phyloP scores from a whole-genome alignment of 2,113 vertebrate species.

The Rhinoderma darwinii region DNA sequence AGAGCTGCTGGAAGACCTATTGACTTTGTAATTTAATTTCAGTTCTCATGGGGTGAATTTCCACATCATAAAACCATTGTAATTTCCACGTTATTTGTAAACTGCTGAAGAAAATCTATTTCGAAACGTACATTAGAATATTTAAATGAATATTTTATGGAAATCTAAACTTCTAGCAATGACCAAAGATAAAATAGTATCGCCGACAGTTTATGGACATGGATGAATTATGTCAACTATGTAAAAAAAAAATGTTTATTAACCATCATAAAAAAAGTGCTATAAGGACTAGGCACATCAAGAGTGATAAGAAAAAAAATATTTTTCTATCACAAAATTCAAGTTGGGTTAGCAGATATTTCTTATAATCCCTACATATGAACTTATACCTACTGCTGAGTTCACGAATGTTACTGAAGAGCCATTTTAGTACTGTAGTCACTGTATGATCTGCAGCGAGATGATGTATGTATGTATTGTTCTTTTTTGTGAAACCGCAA shows the following conservation, averaged over 20 bases:
- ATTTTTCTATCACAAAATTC: no score
- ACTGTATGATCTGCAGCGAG: no score
- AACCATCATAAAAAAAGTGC: neutral
- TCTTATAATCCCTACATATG: no score
- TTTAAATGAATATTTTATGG: neutral
- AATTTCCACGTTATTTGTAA: slow-evolving; percentile 18
- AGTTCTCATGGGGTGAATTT: slow-evolving; percentile 4
- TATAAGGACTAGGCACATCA: neutral
- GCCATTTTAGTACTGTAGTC: no score
- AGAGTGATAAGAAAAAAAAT: no score
- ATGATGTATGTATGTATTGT: no score
- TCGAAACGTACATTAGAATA: neutral
- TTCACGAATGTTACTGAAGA: no score
- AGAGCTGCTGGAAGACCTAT: slow-evolving; percentile 26
- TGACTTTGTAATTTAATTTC: slow-evolving; percentile 17
- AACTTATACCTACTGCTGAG: no score
- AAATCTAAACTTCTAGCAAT: neutral
- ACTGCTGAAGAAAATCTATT: neutral
- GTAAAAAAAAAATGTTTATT: no score
- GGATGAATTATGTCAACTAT: no score
- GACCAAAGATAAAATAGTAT: neutral
- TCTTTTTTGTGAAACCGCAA: no score
- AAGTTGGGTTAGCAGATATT: no score
- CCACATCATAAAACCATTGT: slow-evolving; percentile 7
- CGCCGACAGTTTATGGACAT: neutral